These are phyloP conservation scores for Drosophila littoralis DNA, from an alignment of 1,140 invertebrate species.

Conservation along the genomic window DNA sequence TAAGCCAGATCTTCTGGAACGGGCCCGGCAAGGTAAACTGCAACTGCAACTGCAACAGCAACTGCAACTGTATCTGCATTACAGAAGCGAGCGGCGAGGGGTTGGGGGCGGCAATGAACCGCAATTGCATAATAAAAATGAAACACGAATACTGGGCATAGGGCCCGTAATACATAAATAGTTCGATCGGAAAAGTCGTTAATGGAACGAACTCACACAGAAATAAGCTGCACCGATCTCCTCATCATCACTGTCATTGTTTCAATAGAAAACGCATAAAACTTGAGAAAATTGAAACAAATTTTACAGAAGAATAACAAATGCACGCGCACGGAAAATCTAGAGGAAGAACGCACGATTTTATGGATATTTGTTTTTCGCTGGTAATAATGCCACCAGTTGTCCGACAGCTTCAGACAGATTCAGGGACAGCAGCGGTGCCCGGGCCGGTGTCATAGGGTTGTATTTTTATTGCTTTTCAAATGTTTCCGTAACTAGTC, in stretches of 20 bases:
- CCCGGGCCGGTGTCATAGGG: conserved; percentile 56
- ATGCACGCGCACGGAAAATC: conserved; percentile 55
- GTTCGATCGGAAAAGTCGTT: conserved; percentile 55
- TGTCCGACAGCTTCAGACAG: background rate
- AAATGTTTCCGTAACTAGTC: conserved; percentile 76
- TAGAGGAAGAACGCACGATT: conserved; percentile 55
- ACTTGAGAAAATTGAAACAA: conserved; percentile 71
- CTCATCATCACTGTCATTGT: conserved; percentile 58
- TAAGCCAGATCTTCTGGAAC: conserved; percentile 5
- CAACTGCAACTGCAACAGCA: conserved; percentile 28
- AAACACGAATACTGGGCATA: conserved; percentile 28
- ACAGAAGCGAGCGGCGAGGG: too few relatives aligned
- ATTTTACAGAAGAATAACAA: conserved; percentile 69
- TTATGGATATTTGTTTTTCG: conserved; percentile 63
- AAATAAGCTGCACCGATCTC: conserved; percentile 8
- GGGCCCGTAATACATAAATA: conserved; percentile 63
- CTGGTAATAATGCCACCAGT: conserved; percentile 60
- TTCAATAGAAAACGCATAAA: conserved; percentile 81
- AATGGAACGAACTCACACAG: conserved; percentile 56
- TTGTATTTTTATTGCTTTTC: conserved; percentile 76
- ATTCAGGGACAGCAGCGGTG: conserved; percentile 4
- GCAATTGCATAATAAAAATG: conserved; percentile 72
- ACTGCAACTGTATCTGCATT: conserved; percentile 45
- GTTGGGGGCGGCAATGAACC: conserved; percentile 54
- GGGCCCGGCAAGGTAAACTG: conserved; percentile 33